Evolutionary conservation across 2,113 vertebrate genomes (phyloP), one percentile per base, ranked within the genome.

Genomic region (Pteropus alecto): DNA sequence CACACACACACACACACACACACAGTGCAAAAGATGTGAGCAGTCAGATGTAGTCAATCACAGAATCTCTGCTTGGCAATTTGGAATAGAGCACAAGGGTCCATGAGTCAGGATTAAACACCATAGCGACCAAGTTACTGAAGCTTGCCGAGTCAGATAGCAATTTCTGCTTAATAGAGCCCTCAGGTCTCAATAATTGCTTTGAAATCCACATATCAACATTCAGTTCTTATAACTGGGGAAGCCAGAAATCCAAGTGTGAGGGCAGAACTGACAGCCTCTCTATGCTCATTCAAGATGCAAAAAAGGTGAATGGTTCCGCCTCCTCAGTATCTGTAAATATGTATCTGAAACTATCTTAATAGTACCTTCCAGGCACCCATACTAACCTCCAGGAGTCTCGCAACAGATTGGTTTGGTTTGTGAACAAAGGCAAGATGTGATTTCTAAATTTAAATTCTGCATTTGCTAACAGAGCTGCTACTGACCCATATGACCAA

Each of bases 131-230:
- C 90, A 63, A 56, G 46, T 86, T 77, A 26, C 73, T 61, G 54
- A 84, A 96, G 96, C 88, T 90, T 70, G 12, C 58, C 26, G 30
- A 90, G 43, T 86, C 85, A 58, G 68, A 63, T 48, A 93, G 93
- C 76, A 63, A 71, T 95, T 87, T 94, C 86, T 94, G 84, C 67
- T 90, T 90, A 90, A 90, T 81, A 71, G 67, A 93, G 74, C 78
- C 48, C 56, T 79, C 61, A 87, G 73, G 51, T 67, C 92, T 94
- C 83, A 95, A 78, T n/a, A 54, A 58, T 48, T 95, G 74, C 74
- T 98, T 97, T 95, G 71, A 96, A 98, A 95, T 96, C 78, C 70
- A 83, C 70, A 92, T 18, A 67, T 67, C 65, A 41, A 84, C 74
- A 90, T 56, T 43, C 15, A 54, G 26, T 95, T 90, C 74, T 93